Evolutionary conservation across 2,113 vertebrate genomes (phyloP).

Genomic region (Leiothrix lutea): DNA sequence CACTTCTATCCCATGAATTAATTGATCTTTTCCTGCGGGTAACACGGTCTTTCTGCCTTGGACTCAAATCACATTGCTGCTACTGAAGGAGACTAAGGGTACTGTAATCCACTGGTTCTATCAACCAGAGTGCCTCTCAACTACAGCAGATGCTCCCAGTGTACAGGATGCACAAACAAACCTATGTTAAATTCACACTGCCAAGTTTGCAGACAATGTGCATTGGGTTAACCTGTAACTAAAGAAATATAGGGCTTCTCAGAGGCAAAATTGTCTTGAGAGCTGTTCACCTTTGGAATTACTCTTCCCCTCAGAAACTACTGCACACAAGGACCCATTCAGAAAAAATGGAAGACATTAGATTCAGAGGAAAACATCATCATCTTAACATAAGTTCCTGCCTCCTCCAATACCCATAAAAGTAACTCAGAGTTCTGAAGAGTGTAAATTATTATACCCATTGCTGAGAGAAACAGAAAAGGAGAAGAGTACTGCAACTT

Average conservation of each 20-base stretch:
- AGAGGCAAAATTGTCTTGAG: neutral
- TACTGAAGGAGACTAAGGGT: neutral
- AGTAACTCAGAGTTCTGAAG: neutral
- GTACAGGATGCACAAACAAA: neutral
- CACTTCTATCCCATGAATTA: neutral
- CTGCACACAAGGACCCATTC: neutral
- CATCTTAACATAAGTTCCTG: neutral
- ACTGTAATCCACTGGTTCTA: neutral
- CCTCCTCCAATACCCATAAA: neutral
- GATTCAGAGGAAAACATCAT: neutral
- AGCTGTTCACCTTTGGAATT: neutral
- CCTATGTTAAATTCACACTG: neutral
- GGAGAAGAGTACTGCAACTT: neutral
- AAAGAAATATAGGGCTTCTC: neutral
- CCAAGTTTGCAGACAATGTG: rapidly evolving
- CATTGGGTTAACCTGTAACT: neutral
- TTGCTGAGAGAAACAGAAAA: neutral
- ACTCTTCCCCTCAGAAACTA: neutral
- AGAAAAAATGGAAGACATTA: neutral
- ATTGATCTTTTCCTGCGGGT: neutral
- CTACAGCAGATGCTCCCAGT: neutral
- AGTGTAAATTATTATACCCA: neutral
- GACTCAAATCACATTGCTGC: neutral
- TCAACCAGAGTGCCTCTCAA: neutral
- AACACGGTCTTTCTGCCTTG: neutral